Percentiles rank a stretch among this genome's conserved stretches.
phyloP scores from a whole-genome alignment of 2,113 vertebrate genomes.

The Oryzias javanicus region DNA sequence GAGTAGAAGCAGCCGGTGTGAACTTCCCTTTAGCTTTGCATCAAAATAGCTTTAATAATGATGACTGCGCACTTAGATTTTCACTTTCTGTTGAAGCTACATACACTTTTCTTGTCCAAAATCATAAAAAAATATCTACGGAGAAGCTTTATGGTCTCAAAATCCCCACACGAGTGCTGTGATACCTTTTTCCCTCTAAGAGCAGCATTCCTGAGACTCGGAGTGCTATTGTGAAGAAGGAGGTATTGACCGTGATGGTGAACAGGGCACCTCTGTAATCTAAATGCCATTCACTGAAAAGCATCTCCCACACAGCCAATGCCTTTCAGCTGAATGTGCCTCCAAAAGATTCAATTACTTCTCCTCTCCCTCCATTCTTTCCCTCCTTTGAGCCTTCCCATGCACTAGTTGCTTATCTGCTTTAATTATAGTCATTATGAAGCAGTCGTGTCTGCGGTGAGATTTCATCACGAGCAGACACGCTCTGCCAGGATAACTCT shows the following conservation, averaged over 20 bases:
- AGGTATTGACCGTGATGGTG: conserved; percentile 74
- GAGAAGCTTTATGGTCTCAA: conserved; percentile 28
- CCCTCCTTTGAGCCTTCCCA: conserved; percentile 61
- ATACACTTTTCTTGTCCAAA: conserved; percentile 26
- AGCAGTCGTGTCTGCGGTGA: conserved; percentile 60
- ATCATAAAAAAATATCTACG: conserved; percentile 32
- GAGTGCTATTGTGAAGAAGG: conserved; percentile 70
- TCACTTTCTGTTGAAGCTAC: neutral
- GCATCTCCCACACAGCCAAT: conserved; percentile 72
- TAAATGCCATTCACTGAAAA: conserved; percentile 78
- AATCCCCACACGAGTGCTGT: conserved; percentile 40
- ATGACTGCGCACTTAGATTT: conserved; percentile 5
- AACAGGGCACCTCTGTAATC: conserved; percentile 75
- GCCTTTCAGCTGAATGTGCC: conserved; percentile 73
- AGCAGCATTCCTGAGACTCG: conserved; percentile 51
- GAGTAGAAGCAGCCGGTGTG: no score
- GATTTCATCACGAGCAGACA: conserved; percentile 62
- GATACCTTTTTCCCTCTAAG: conserved; percentile 50
- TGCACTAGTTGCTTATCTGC: conserved; percentile 74
- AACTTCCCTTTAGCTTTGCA: neutral
- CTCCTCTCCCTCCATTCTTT: conserved; percentile 67
- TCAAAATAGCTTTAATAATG: conserved; percentile 5
- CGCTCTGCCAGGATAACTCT: conserved; percentile 62
- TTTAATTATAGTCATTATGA: conserved; percentile 78
- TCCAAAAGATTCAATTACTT: conserved; percentile 79